These are phyloP conservation scores for Drosophila simulans DNA, from an alignment of 1,140 invertebrate species.

Conservation along the genomic window DNA sequence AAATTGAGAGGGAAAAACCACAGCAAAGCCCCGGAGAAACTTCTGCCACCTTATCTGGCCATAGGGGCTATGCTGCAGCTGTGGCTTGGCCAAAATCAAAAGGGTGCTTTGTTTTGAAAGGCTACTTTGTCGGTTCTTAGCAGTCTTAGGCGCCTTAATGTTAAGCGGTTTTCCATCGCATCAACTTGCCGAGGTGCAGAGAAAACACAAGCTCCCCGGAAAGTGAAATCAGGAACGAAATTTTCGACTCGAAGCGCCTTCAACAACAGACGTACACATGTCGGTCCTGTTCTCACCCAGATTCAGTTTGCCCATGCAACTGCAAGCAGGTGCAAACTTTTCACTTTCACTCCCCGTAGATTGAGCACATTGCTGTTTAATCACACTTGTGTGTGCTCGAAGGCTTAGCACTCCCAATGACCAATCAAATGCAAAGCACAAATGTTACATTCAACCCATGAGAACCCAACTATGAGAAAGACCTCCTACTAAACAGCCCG, in stretches of 20 bases:
- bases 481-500: too few species aligned
- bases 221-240: background rate
- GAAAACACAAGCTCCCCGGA: background rate
- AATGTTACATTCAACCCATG: too few species aligned
- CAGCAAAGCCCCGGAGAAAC: background rate
- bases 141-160: conserved; percentile 29
- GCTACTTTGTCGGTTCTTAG: conserved; percentile 41
- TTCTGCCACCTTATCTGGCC: background rate
- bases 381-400: too few species aligned
- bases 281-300: background rate
- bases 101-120: conserved; percentile 10
- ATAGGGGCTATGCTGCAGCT: background rate
- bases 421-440: too few species aligned
- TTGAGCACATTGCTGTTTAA: too few species aligned
- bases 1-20: background rate
- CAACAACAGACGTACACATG: background rate
- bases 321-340: background rate
- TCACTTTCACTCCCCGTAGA: background rate
- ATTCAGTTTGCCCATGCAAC: background rate
- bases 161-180: conserved; percentile 15
- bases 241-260: background rate
- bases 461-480: too few species aligned
- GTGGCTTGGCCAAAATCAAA: conserved; percentile 2
- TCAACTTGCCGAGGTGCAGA: background rate
- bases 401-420: too few species aligned